These are phyloP conservation scores for Phengaris arion DNA, from an alignment of 2,888 invertebrate genomes.

Conservation along the genomic window DNA sequence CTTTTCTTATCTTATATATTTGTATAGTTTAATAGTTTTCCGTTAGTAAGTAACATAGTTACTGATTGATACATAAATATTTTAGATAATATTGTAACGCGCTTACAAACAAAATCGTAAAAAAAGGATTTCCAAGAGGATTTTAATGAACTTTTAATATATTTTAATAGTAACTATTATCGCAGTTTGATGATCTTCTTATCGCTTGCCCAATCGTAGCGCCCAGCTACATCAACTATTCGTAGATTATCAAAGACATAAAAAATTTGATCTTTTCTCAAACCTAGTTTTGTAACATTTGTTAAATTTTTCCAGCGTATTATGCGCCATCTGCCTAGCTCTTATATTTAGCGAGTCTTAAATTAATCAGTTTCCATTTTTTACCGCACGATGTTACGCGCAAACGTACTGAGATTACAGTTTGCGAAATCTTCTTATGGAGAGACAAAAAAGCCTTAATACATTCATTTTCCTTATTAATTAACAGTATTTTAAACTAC, in stretches of 20 bases:
- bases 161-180: slow-evolving; percentile 11
- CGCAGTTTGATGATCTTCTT: slow-evolving; percentile 11
- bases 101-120: slow-evolving; percentile 15
- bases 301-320: neutral
- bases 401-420: no score
- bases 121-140: neutral
- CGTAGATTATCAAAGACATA: slow-evolving; percentile 3
- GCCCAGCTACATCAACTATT: neutral
- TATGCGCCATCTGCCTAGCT: neutral
- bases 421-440: no score
- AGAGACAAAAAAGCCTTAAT: no score
- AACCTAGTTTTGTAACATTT: neutral
- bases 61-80: slow-evolving; percentile 16
- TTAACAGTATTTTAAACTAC: no score
- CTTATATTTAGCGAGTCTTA: neutral
- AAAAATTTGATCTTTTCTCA: slow-evolving; percentile 10
- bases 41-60: slow-evolving; percentile 6
- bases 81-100: slow-evolving; percentile 15
- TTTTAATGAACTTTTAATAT: slow-evolving; percentile 19
- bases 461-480: no score
- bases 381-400: no score
- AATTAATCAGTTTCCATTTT: no score
- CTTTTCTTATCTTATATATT: slow-evolving; percentile 1
- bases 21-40: slow-evolving; percentile 7
- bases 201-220: slow-evolving; percentile 21